Base-by-base conservation (phyloP, 2,888 invertebrate genomes). In the Agrotis ipsilon region DNA sequence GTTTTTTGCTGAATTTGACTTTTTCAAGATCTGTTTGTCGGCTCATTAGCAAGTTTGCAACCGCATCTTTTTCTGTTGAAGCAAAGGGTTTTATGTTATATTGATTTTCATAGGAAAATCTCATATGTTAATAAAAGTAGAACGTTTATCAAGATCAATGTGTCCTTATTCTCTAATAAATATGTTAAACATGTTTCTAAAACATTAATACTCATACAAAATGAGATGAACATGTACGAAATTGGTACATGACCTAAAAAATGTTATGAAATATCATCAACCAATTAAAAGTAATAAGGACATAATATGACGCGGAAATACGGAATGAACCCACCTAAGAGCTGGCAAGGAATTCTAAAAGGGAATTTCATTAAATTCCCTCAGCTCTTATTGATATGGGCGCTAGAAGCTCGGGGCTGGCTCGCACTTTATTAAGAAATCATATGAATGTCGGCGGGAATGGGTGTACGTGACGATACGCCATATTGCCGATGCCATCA, bases 391-490 rank as follows among this genome's bases (percentile, higher is more conserved):
- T 94, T 94, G 94, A 94, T 94, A 94, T 94, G 94, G 94, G 93
- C 89, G 94, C 91, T 94, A 87, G 89, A 55, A 73, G 87, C 91
- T 92, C 90, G 88, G 88, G 91, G 91, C 86, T 88, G 91, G 89
- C 89, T 92, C 94, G 92, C 92, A 93, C 94, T 94, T 94, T 95
- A 95, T 95, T 94, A 94, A 94, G 94, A 94, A 93, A 93, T 94
- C 94, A 94, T 92, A 94, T 94, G 94, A 93, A 94, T 93, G 93
- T 93, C 86, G 90, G 82, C 79, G 89, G 92, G 91, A 92, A 92
- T 92, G 92, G 88, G 88, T 84, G 90, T 92, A 94, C 94, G 94
- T 94, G 94, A 92, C 91, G 89, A 93, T 94, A 94, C 92, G 92
- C 91, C 89, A 89, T 92, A 93, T 92, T 91, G 91, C 91, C 79